Conservation (phyloP, 2,888 invertebrate genomes). For the Microdon myrmicae region DNA sequence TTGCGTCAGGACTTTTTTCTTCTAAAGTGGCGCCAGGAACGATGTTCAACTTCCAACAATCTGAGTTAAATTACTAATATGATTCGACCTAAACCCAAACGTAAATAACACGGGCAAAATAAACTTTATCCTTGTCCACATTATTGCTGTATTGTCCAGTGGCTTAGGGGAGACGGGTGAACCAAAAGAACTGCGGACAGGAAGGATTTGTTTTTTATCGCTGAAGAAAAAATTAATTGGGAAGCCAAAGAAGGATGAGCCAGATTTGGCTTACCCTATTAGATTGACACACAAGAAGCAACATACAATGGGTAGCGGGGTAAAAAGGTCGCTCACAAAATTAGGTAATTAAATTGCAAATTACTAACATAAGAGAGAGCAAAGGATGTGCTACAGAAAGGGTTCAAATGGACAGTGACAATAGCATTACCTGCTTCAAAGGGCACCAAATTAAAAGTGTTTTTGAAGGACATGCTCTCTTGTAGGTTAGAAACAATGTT, state of each 20-base stretch:
- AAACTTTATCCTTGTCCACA: constrained; percentile 19
- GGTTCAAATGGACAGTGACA: no score
- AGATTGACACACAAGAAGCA: constrained; percentile 28
- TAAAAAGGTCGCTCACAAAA: constrained; percentile 22
- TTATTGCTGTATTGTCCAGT: constrained; percentile 19
- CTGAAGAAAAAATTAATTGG: constrained; percentile 46
- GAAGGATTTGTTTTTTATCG: constrained; percentile 43
- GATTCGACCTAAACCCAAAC: constrained; percentile 24
- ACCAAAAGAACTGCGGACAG: no score
- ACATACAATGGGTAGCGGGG: constrained; percentile 2
- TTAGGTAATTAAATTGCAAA: constrained; percentile 42
- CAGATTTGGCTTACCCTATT: constrained; percentile 26
- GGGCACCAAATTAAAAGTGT: no score
- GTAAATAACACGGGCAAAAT: background rate
- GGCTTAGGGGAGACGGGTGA: no score
- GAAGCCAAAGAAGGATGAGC: constrained; percentile 6
- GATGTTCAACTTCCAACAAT: constrained; percentile 27
- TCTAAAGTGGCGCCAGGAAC: background rate
- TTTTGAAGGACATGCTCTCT: no score
- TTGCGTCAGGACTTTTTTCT: background rate
- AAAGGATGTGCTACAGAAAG: background rate
- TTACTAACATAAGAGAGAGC: constrained; percentile 11
- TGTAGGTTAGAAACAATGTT: no score
- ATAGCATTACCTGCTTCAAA: no score
- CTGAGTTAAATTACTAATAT: constrained; percentile 43